Percentiles rank a stretch among this genome's conserved stretches.
Evolutionary conservation across 1,140 invertebrate species (phyloP).

Genomic region (Macrobrachium rosenbergii): DNA sequence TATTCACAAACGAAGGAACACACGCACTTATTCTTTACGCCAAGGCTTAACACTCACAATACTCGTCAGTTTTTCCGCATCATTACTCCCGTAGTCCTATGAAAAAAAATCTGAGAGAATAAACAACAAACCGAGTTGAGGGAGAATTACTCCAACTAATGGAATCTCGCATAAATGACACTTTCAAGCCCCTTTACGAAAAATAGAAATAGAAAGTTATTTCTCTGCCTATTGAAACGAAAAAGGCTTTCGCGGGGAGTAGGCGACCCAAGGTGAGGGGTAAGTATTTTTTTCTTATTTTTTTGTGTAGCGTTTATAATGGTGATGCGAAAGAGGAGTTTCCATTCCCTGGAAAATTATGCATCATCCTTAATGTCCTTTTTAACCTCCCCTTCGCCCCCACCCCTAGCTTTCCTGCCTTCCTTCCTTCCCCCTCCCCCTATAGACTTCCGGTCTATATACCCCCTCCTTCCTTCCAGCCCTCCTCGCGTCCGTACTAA

Average conservation of each 20-base stretch:
- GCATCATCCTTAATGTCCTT: constrained; percentile 1
- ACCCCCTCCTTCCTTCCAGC: background rate
- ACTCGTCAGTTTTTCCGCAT: no score
- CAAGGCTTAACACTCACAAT: background rate
- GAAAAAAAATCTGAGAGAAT: no score
- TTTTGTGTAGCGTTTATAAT: no score
- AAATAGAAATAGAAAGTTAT: no score
- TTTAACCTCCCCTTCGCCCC: background rate
- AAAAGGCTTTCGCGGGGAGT: no score
- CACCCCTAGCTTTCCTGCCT: background rate
- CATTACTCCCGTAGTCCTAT: no score
- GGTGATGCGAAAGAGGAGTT: no score
- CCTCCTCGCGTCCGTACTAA: background rate
- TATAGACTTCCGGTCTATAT: background rate
- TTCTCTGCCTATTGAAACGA: no score
- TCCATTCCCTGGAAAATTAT: background rate
- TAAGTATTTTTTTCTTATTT: no score
- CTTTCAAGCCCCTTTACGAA: no score
- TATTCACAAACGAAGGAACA: background rate
- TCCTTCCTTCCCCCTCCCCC: background rate
- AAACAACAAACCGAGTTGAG: no score
- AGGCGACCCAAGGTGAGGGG: no score
- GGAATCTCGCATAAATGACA: background rate
- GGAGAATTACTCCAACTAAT: background rate
- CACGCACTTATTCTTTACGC: background rate